Percentiles rank a stretch among this genome's conserved stretches.
Evolutionary conservation across 2,797 vertebrate genomes (phyloP).

Genomic region (Carapus acus): DNA sequence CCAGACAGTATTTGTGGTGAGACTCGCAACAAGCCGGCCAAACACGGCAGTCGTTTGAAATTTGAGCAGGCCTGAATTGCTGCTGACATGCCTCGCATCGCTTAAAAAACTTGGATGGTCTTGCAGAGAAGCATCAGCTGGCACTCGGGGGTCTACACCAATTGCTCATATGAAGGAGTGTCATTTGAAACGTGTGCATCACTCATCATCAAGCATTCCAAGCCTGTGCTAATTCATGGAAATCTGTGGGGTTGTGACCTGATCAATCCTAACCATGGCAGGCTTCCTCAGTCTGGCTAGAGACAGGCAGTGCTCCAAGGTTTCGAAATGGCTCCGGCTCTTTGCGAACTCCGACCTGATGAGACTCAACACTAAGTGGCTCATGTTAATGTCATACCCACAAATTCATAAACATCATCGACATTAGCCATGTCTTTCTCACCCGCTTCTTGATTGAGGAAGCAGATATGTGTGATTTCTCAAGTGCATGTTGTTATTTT

Average conservation of each 20-base stretch:
- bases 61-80: conserved; percentile 59
- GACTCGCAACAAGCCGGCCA: conserved; percentile 61
- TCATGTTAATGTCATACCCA: conserved; percentile 38
- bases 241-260: conserved; percentile 57
- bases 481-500: conserved; percentile 1
- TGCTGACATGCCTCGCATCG: conserved; percentile 60
- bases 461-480: conserved; percentile 22
- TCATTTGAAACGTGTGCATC: conserved; percentile 57
- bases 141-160: conserved; percentile 45
- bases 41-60: conserved; percentile 69
- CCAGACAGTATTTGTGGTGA: conserved; percentile 72
- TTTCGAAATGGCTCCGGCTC: conserved; percentile 58
- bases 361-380: conserved; percentile 44
- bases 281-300: conserved; percentile 59
- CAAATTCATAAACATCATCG: conserved; percentile 26
- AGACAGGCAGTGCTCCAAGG: conserved; percentile 67
- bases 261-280: conserved; percentile 55
- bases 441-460: conserved; percentile 20
- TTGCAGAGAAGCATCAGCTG: conserved; percentile 58
- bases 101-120: conserved; percentile 51
- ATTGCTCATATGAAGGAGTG: conserved; percentile 57
- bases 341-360: conserved; percentile 55
- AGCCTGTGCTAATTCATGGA: conserved; percentile 56
- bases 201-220: conserved; percentile 58
- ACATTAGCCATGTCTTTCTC: conserved; percentile 17